Evolutionary conservation across 2,888 invertebrate species (phyloP).

Genomic region (Poecilus cupreus): DNA sequence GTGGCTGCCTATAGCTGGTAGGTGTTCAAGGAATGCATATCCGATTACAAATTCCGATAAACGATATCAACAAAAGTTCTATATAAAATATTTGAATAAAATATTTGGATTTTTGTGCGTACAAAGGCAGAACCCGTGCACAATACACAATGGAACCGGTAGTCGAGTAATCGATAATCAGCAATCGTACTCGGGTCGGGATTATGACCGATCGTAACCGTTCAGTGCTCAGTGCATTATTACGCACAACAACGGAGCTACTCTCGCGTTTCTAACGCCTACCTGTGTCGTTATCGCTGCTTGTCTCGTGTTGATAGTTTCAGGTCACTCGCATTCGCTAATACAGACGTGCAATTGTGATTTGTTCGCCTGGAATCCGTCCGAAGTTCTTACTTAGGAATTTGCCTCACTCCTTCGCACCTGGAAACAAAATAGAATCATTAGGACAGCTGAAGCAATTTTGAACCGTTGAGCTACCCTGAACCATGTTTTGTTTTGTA

Average conservation of each 20-base stretch:
- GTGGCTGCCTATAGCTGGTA: too few species aligned
- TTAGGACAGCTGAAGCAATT: too few species aligned
- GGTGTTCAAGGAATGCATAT: not conserved
- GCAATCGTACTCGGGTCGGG: not conserved
- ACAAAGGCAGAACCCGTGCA: not conserved
- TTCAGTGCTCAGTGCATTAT: conserved; percentile 27
- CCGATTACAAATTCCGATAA: not conserved
- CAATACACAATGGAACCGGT: conserved; percentile 34
- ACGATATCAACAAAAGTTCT: not conserved
- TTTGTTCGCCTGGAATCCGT: not conserved
- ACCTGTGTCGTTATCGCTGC: conserved; percentile 54
- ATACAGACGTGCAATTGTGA: not conserved
- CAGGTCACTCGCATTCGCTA: conserved; percentile 44
- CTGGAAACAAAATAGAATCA: too few species aligned
- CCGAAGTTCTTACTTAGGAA: not conserved
- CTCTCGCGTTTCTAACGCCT: conserved; percentile 55
- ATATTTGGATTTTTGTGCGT: not conserved
- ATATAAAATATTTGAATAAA: not conserved
- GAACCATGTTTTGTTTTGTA: too few species aligned
- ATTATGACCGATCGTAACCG: conserved; percentile 32
- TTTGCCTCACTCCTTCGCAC: too few species aligned
- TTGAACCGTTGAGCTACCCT: too few species aligned
- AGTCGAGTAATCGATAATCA: conserved; percentile 35
- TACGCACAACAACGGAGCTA: conserved; percentile 37
- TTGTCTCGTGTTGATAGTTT: conserved; percentile 58